These are phyloP conservation scores for Steromphala cineraria DNA, from an alignment of 2,888 invertebrate species.

Conservation along the genomic window DNA sequence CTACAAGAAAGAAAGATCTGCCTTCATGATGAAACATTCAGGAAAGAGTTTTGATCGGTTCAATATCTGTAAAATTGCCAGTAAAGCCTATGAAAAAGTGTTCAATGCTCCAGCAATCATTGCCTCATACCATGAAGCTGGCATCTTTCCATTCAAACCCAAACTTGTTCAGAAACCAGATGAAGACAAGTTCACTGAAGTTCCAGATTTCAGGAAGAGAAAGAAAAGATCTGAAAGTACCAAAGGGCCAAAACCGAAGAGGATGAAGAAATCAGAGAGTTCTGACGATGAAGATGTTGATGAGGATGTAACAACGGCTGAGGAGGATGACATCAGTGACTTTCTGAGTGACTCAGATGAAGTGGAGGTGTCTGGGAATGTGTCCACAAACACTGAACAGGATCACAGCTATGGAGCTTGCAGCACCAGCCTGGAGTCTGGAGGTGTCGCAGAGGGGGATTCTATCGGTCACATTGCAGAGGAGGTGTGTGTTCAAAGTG, in stretches of 20 bases:
- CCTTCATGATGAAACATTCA: background rate
- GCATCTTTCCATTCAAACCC: constrained; percentile 6
- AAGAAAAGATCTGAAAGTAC: background rate
- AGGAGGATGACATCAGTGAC: background rate
- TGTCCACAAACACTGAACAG: background rate
- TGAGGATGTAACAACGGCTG: background rate
- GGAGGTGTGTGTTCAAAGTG: background rate
- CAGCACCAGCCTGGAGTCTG: background rate
- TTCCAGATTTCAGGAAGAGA: background rate
- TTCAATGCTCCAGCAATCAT: background rate
- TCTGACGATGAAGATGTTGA: background rate
- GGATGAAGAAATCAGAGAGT: background rate
- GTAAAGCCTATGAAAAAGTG: background rate
- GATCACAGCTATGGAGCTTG: background rate
- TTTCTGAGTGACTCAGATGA: background rate
- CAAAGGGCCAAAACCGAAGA: background rate
- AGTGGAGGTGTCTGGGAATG: background rate
- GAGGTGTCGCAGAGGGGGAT: background rate
- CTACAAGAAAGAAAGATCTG: background rate
- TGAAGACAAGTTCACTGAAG: background rate
- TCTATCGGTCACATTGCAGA: background rate
- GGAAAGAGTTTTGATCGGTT: background rate
- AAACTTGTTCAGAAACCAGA: background rate
- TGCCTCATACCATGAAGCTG: background rate
- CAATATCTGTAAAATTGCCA: constrained; percentile 2